Evolutionary conservation across 2,113 vertebrate species (phyloP), one percentile per base, ranked within the genome.

Genomic region (Pterocles orientalis): DNA sequence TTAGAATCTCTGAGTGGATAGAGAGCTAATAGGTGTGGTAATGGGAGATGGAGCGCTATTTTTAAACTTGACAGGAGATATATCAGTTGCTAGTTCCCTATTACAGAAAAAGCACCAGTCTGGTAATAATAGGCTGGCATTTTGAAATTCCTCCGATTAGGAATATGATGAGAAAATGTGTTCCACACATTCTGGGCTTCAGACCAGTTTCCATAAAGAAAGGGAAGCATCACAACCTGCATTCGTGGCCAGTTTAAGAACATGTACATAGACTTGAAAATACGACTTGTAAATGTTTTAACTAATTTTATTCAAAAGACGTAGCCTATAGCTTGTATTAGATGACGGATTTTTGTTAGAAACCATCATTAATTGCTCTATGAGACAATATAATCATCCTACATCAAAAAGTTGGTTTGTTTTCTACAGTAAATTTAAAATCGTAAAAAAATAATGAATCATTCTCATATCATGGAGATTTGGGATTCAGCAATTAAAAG

Each of bases 51-150:
- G 70, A 95, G 90, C 39, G 51, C 97, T 98, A 97, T 97, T 98
- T 97, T 98, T 98, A 98, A 97, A 96, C 96, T 95, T 97, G 97
- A 97, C 97, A 98, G 96, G 68, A 95, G 95, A 92, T 83, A 78
- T 97, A 97, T 97, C 97, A 97, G 97, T 97, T 98, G 91, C 95
- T 95, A 90, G 82, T 60, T 97, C 94, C 94, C 97, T 97, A 97
- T 97, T 97, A 97, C 24, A 97, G 97, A 95, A 97, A 97, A 96
- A 96, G 90, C 95, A 81, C 95, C 85, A 97, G 95, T 58, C 91
- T 97, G 88, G 89, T 97, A 97, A 97, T 97, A 97, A 98, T 66
- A 94, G 95, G 91, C 61, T 94, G 83, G 81, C 88, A 96, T 96
- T 95, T 94, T 88, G 79, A 97, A 98, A 96, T 93, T 83, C 64